Conservation (phyloP, 2,797 vertebrate genomes). For the Poeciliopsis infans region DNA sequence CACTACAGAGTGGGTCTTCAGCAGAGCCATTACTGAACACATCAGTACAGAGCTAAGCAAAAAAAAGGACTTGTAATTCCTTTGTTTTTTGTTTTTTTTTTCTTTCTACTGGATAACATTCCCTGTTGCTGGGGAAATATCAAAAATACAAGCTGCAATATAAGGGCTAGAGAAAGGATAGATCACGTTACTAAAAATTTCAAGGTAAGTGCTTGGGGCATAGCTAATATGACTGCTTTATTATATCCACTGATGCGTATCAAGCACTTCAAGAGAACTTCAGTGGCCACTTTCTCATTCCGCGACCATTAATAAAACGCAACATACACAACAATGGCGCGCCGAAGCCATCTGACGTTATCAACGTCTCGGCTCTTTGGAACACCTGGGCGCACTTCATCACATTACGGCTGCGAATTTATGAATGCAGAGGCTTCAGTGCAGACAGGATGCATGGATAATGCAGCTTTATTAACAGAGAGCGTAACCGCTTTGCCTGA, state of each 20-base stretch:
- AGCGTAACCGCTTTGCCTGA: constrained; percentile 45
- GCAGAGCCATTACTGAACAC: constrained; percentile 43
- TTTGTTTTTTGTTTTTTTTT: neutral
- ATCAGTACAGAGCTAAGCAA: constrained; percentile 24
- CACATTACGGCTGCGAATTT: constrained; percentile 70
- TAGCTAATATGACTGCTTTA: constrained; percentile 16
- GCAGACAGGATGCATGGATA: constrained; percentile 62
- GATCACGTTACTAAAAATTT: neutral
- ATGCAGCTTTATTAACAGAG: constrained; percentile 72
- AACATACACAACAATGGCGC: constrained; percentile 62
- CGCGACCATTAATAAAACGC: constrained; percentile 59
- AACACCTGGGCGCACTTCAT: constrained; percentile 83
- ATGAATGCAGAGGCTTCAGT: constrained; percentile 50
- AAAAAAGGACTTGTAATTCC: constrained; percentile 7
- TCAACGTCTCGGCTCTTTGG: constrained; percentile 64
- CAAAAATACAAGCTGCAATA: constrained; percentile 1
- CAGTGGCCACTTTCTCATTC: constrained; percentile 46
- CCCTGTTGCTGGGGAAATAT: constrained; percentile 26
- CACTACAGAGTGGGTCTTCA: constrained; percentile 45
- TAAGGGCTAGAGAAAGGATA: neutral
- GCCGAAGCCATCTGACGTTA: constrained; percentile 76
- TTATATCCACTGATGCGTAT: constrained; percentile 25
- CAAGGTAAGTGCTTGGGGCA: constrained; percentile 4
- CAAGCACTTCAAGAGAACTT: constrained; percentile 37
- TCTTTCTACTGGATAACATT: constrained; percentile 3